A percentile compares a stretch with the other conserved stretches of the same genome.
phyloP scores from a whole-genome alignment of 2,797 vertebrate genomes.

The Malurus leucopterus region DNA sequence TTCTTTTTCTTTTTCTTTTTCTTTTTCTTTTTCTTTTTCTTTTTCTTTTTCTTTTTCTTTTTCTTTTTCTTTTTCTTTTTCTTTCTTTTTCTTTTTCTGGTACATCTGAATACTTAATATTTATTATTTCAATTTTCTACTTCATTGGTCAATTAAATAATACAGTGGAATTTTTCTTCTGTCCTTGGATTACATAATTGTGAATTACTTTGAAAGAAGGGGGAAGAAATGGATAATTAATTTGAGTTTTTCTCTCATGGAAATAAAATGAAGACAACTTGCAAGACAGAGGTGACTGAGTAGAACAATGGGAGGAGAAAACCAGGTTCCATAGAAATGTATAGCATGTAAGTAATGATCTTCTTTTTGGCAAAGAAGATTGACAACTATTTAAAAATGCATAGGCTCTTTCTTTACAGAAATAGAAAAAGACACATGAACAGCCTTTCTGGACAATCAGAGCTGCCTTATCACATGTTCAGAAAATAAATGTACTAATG shows the following conservation, averaged over 20 bases:
- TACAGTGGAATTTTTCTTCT: rapidly evolving
- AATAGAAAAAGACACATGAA: neutral
- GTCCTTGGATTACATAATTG: neutral
- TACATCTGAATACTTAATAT: neutral
- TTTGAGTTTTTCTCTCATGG: neutral
- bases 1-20: neutral
- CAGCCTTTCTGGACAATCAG: neutral
- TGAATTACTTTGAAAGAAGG: neutral
- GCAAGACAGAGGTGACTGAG: neutral
- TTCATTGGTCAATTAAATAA: neutral
- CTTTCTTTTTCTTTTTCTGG: neutral
- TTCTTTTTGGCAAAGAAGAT: neutral
- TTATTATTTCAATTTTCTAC: neutral
- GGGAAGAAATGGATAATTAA: neutral
- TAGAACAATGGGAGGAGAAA: neutral
- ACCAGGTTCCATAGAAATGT: neutral
- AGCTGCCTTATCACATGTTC: neutral
- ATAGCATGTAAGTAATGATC: neutral
- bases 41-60: no score
- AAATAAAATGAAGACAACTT: neutral
- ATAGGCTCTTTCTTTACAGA: neutral
- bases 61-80: no score
- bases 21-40: neutral
- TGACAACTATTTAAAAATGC: neutral
- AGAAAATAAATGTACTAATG: neutral